phyloP scores from a whole-genome alignment of 2,888 invertebrate species.

The Alcis repandata region DNA sequence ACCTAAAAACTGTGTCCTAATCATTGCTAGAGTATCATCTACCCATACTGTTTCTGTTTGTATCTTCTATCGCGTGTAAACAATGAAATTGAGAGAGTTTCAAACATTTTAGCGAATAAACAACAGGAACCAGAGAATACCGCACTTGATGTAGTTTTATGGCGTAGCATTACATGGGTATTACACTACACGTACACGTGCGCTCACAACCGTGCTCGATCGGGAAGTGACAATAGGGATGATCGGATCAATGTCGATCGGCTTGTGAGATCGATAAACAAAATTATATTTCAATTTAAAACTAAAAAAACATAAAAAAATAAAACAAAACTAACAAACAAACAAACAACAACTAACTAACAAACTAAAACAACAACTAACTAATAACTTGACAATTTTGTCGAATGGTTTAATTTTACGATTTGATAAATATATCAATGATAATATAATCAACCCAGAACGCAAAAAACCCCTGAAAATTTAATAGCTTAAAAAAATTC shows the following conservation, averaged over 20 bases:
- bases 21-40: background rate
- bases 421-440: too few species aligned
- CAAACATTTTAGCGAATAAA: conserved; percentile 22
- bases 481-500: too few species aligned
- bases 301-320: too few species aligned
- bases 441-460: too few species aligned
- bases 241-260: conserved; percentile 8
- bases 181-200: conserved; percentile 62
- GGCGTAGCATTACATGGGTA: conserved; percentile 67
- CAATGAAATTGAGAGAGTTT: conserved; percentile 38
- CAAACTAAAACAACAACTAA: too few species aligned
- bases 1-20: background rate
- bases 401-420: too few species aligned
- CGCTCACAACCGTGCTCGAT: conserved; percentile 63
- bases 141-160: conserved; percentile 68
- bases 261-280: conserved; percentile 8
- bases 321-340: too few species aligned
- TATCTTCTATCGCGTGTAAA: conserved; percentile 5
- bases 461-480: too few species aligned
- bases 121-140: conserved; percentile 28
- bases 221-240: conserved; percentile 71
- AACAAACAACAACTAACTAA: too few species aligned
- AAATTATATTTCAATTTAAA: background rate
- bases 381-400: too few species aligned
- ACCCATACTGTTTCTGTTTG: conserved; percentile 16